Conservation (phyloP, 2,113 vertebrate genomes). For the Oncorhynchus clarkii region DNA sequence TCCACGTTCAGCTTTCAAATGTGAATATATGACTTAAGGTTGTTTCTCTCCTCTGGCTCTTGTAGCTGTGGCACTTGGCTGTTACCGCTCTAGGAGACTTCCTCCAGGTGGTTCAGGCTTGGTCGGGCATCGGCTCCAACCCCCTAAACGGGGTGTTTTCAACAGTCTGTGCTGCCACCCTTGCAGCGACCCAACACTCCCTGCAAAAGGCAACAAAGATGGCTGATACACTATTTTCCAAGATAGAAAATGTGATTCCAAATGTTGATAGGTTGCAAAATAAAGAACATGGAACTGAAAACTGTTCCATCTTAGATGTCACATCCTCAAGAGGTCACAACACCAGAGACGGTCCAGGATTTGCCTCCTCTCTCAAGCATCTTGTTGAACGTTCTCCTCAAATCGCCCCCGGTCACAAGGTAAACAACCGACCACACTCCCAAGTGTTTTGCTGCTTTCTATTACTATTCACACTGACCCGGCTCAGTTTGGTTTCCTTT, state of each 20-base stretch:
- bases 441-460: neutral
- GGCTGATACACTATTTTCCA: neutral
- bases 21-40: no score
- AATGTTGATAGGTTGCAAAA: neutral
- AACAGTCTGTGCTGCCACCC: slow-evolving; percentile 78
- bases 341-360: slow-evolving; percentile 74
- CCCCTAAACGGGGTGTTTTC: slow-evolving; percentile 79
- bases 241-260: neutral
- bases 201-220: slow-evolving; percentile 79
- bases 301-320: slow-evolving; percentile 53
- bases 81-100: slow-evolving; percentile 78
- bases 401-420: slow-evolving; percentile 77
- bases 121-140: slow-evolving; percentile 52
- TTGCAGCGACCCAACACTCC: slow-evolving; percentile 80
- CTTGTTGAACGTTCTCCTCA: slow-evolving; percentile 78
- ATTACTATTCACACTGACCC: no score
- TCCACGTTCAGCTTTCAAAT: no score
- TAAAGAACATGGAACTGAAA: neutral
- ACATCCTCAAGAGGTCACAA: slow-evolving; percentile 66
- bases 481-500: neutral
- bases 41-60: slow-evolving; percentile 2
- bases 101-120: slow-evolving; percentile 72
- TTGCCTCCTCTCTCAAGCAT: slow-evolving; percentile 84
- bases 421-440: slow-evolving; percentile 53
- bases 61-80: slow-evolving; percentile 79